Evolutionary conservation across 92 coral and sea anemone species (phyloP), one percentile per base, ranked within the genome.

Genomic region (Heliopora coerulea): DNA sequence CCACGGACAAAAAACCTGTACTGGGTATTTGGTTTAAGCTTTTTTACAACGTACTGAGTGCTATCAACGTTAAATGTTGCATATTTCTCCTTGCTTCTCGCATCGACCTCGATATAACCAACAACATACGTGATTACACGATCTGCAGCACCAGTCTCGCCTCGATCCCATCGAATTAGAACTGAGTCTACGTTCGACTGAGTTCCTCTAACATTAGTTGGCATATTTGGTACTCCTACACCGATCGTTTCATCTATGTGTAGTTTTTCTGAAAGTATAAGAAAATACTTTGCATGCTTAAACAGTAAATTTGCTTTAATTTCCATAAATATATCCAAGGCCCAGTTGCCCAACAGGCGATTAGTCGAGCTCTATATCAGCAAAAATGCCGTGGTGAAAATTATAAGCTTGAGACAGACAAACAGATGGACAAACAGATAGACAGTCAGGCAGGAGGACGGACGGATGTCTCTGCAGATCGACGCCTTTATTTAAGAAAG

Each of bases 1-100:
- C 89, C 83, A 49, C 83, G 68, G 12, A 92, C 96, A 28, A 88
- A 83, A 73, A 92, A 92, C 83, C 74, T 79, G 63, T 89, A 89
- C 63, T 9, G 57, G 8, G 86, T 90, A 20, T 62, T 82, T 13
- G 96, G 85, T 12, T 56, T 41, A 73, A 90, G 83, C 3, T 79
- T 82, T 19, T 21, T 44, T 3, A 90, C 91, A 14, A 79, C 66
- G 25, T 77, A 87, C 65, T 79, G 63, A 75, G 8, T 14, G 13
- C 40, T 40, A 11, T 24, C 24, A 24, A 67, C 59, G 48, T 33
- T 35, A 17, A 12, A 42, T 44, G 74, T n/a, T 0, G 74, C 74
- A 67, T 67, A 67, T 18, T 25, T 44, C 29, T 67, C 74, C 2
- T 27, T 49, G 25, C 74, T 67, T 46, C 74, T 67, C 74, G 18